Evolutionary conservation across 1,140 invertebrate species (phyloP).

Genomic region (Bombus balteatus): DNA sequence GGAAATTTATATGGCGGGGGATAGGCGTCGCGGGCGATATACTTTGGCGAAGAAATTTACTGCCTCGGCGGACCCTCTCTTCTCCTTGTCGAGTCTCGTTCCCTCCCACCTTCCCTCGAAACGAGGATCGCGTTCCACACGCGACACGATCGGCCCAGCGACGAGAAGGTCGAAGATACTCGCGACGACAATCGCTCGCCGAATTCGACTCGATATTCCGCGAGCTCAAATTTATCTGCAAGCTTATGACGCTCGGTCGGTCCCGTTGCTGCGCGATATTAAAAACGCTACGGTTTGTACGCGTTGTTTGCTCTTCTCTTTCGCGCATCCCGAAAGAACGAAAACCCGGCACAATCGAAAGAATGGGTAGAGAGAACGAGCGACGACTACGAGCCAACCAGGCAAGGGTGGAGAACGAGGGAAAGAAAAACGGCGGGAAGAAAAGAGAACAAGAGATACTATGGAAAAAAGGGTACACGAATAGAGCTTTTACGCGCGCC

Average conservation of each 20-base stretch:
- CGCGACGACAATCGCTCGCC: background rate
- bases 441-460: background rate
- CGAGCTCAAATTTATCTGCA: constrained; percentile 3
- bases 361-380: background rate
- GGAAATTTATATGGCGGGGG: constrained; percentile 20
- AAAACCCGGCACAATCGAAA: constrained; percentile 22
- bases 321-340: constrained; percentile 2
- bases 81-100: background rate
- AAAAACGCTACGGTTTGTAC: constrained; percentile 19
- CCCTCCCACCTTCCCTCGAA: background rate
- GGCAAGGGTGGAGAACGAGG: background rate
- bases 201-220: background rate
- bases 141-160: background rate
- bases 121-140: background rate
- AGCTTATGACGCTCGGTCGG: constrained; percentile 16
- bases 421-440: background rate
- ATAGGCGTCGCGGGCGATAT: background rate
- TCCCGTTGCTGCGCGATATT: constrained; percentile 21
- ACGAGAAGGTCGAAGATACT: background rate
- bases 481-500: constrained; percentile 46
- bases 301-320: constrained; percentile 44
- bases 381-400: background rate
- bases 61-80: background rate
- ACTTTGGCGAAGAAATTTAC: constrained; percentile 6
- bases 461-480: constrained; percentile 33